These are phyloP conservation scores for Priocnemis perturbator DNA, from an alignment of 2,888 invertebrate species.

Conservation along the genomic window DNA sequence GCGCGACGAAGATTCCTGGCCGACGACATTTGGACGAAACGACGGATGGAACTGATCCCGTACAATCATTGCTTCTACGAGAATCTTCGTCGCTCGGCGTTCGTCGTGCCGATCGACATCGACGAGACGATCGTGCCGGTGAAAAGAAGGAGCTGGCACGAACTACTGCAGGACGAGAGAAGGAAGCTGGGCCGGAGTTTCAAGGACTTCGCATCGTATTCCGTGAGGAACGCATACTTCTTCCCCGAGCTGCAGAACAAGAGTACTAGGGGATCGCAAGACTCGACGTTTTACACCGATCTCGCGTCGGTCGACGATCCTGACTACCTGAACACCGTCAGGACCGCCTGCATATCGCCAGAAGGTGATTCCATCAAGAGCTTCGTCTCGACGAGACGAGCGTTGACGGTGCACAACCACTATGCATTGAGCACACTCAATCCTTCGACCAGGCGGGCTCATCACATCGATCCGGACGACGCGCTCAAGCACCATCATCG, in stretches of 20 bases:
- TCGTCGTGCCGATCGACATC: constrained; percentile 83
- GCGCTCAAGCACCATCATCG: constrained; percentile 84
- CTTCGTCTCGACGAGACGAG: constrained; percentile 81
- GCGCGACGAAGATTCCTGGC: constrained; percentile 72
- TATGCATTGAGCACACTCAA: constrained; percentile 81
- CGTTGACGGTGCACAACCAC: constrained; percentile 86
- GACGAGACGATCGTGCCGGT: constrained; percentile 86
- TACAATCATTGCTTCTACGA: constrained; percentile 88
- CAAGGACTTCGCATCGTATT: constrained; percentile 78
- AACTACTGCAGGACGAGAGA: constrained; percentile 77
- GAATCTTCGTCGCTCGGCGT: constrained; percentile 81
- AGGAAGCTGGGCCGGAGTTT: constrained; percentile 71
- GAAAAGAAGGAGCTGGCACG: constrained; percentile 78
- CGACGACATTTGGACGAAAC: constrained; percentile 81
- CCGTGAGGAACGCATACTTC: constrained; percentile 83
- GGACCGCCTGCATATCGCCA: constrained; percentile 80
- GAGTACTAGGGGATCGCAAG: constrained; percentile 16
- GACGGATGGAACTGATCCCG: constrained; percentile 83
- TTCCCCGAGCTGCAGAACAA: constrained; percentile 76
- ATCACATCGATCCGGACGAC: constrained; percentile 78
- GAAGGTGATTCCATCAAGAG: constrained; percentile 84
- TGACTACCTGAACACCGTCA: constrained; percentile 76
- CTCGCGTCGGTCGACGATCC: constrained; percentile 7
- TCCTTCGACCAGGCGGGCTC: constrained; percentile 77
- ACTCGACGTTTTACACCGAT: constrained; percentile 7